Evolutionary conservation across 2,113 vertebrate genomes (phyloP).

Genomic region (Melanostigma gelatinosum): DNA sequence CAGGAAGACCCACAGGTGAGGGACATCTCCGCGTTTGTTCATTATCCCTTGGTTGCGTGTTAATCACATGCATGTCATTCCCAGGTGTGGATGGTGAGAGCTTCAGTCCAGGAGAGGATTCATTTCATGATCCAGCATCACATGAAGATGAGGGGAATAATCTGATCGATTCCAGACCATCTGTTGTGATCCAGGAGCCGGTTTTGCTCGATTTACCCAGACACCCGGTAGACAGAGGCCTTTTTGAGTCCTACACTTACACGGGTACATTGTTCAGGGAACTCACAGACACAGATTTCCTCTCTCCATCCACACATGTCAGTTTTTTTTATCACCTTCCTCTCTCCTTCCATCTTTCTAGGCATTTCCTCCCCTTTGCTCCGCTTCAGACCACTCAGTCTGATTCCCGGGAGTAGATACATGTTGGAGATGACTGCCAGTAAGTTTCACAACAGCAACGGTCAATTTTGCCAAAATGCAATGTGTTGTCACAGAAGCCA

Average conservation of each 20-base stretch:
- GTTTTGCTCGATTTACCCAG: constrained; percentile 82
- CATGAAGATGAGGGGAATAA: constrained; percentile 74
- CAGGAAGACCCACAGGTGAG: constrained; percentile 77
- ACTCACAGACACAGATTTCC: not conserved
- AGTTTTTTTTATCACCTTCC: not conserved
- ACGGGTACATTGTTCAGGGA: constrained; percentile 65
- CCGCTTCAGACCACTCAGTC: constrained; percentile 80
- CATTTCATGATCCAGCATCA: constrained; percentile 7
- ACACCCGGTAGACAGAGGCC: constrained; percentile 59
- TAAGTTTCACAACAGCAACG: constrained; percentile 66
- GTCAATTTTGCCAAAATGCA: not conserved
- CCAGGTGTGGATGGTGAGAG: constrained; percentile 46
- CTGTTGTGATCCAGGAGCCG: constrained; percentile 14
- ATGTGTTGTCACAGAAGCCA: not conserved
- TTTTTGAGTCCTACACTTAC: constrained; percentile 77
- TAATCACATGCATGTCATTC: not conserved
- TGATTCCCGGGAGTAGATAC: constrained; percentile 82
- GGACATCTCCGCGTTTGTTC: not conserved
- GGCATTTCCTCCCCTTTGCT: constrained; percentile 77
- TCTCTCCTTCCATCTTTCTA: constrained; percentile 49
- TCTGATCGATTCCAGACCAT: constrained; percentile 74
- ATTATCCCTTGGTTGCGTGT: not conserved
- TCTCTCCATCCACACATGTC: not conserved
- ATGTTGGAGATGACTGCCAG: constrained; percentile 85
- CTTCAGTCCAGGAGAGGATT: constrained; percentile 32